Evolutionary conservation across 1,140 invertebrate species (phyloP), one percentile per base, ranked within the genome.

Genomic region (Pantala flavescens): DNA sequence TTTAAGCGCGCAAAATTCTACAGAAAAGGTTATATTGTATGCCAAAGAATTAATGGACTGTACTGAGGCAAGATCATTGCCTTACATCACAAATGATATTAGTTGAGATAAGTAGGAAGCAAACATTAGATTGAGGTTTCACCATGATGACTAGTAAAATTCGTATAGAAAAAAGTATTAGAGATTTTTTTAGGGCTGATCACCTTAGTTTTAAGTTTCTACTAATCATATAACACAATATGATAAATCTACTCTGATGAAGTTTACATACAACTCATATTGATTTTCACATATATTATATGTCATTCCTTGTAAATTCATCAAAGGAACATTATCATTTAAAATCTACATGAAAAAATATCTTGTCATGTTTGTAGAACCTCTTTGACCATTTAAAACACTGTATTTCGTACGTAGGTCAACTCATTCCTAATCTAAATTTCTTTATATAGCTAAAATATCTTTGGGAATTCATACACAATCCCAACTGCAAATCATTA

Each of bases 291-390:
- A 19, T 63, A 63, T 12, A 63, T 63, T 19, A 19, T 63, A 63
- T 21, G n/a, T 63, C 49, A 63, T 63, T 14, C 49, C 49, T 63
- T 63, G 49, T 63, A 63, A 63, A 63, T 63, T 63, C 49, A 63
- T 63, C n/a, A 63, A 63, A 63, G 49, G 49, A 63, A 63, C 49
- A 63, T 63, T 63, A 21, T 63, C 12, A 63, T 63, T 63, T 63
- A 63, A 63, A 63, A 63, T 63, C 49, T 63, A 63, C 49, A 63
- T 63, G 49, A 63, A 63, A 63, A 63, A 63, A 63, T 63, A 63
- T 21, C 12, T 63, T 63, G 49, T 21, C 49, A 63, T 63, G 49
- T 63, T 63, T 63, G 49, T 63, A 19, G 49, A 63, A 63, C 49
- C 49, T 63, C 49, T 21, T 63, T 12, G 12, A 63, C 49, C 49